phyloP scores from a whole-genome alignment of 1,140 invertebrate genomes.

The Hestina assimilis region DNA sequence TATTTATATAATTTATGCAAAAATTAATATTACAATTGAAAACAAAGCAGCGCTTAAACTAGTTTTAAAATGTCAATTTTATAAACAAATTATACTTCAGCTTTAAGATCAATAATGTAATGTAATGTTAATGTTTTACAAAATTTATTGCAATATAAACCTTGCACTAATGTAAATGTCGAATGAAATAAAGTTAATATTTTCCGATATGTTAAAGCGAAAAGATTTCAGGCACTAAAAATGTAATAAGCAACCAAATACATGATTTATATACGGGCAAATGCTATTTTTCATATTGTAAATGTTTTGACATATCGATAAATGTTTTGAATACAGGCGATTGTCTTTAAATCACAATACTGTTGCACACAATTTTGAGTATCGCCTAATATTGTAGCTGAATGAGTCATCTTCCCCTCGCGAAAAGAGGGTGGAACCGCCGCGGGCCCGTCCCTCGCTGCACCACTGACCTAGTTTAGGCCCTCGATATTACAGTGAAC shows the following conservation, averaged over 20 bases:
- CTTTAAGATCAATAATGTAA: no score
- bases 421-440: constrained; percentile 28
- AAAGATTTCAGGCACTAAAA: constrained; percentile 6
- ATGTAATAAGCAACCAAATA: neutral
- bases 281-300: no score
- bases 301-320: neutral
- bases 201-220: constrained; percentile 11
- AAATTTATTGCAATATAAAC: constrained; percentile 8
- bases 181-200: constrained; percentile 25
- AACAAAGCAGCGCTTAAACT: no score
- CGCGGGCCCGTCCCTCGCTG: constrained; percentile 48
- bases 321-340: neutral
- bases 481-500: constrained; percentile 38
- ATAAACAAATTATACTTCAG: no score
- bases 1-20: no score
- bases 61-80: no score
- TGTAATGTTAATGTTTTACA: neutral
- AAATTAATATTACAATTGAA: no score
- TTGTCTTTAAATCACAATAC: neutral
- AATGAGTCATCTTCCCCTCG: constrained; percentile 33
- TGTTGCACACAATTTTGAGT: neutral
- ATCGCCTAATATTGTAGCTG: constrained; percentile 23
- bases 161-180: constrained; percentile 24
- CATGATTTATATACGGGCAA: no score
- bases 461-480: constrained; percentile 67